Conservation (phyloP, 2,797 vertebrate genomes). For the Craterocephalus amniculus region DNA sequence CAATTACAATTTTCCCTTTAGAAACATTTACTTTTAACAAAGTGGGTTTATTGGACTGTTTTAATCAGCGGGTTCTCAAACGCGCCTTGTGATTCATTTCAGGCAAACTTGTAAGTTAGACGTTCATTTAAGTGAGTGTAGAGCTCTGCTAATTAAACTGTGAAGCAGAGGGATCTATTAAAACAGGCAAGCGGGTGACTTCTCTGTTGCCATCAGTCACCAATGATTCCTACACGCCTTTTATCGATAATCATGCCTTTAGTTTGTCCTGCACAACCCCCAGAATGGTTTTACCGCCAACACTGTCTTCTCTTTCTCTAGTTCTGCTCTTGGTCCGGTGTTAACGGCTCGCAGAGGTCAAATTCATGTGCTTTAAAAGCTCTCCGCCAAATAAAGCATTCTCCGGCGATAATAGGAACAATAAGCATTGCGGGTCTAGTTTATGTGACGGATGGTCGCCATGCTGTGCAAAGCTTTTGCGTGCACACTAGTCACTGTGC, state of each 20-base stretch:
- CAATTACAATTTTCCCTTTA: not conserved
- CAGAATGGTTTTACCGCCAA: not conserved
- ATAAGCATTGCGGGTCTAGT: not conserved
- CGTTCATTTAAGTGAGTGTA: not conserved
- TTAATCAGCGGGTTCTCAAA: not conserved
- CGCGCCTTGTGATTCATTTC: not conserved
- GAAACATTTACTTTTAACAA: not conserved
- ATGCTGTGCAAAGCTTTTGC: slow-evolving; percentile 9
- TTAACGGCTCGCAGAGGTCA: not conserved
- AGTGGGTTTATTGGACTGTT: not conserved
- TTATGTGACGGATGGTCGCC: slow-evolving; percentile 3
- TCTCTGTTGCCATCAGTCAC: not conserved
- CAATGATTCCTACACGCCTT: not conserved
- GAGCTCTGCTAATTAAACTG: not conserved
- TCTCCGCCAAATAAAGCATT: not conserved
- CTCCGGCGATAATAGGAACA: not conserved
- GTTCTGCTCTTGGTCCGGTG: not conserved
- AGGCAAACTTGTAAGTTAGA: not conserved
- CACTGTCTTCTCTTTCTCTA: not conserved
- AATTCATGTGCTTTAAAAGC: not conserved
- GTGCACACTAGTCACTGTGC: slow-evolving; percentile 58
- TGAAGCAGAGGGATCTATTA: not conserved
- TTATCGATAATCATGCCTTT: not conserved
- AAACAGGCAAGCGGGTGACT: not conserved
- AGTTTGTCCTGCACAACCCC: not conserved